A percentile compares a stretch with the other conserved stretches of the same genome.
Evolutionary conservation across 2,888 invertebrate species (phyloP).

Genomic region (Sycophila texana): DNA sequence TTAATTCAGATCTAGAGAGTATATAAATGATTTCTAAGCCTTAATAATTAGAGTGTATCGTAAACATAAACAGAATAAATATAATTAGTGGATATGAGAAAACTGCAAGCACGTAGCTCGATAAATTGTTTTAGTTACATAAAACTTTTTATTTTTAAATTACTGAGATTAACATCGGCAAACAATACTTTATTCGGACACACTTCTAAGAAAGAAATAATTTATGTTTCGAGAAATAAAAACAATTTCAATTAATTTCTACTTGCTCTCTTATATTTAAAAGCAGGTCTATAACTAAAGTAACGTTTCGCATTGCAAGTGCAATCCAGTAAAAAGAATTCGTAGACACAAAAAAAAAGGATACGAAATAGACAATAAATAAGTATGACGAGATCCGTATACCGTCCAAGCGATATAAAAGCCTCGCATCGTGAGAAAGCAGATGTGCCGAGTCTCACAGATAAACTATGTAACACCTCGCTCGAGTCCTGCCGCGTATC

Average conservation of each 20-base stretch:
- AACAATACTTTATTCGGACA: too few species aligned
- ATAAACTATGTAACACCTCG: constrained; percentile 47
- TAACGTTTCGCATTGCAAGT: background rate
- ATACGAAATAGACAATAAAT: constrained; percentile 24
- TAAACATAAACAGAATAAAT: background rate
- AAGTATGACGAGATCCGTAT: constrained; percentile 32
- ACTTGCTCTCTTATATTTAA: too few species aligned
- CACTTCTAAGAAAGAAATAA: too few species aligned
- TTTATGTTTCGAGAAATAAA: too few species aligned
- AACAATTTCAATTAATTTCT: too few species aligned
- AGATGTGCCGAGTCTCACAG: constrained; percentile 49
- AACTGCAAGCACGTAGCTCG: too few species aligned
- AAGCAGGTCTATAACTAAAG: too few species aligned
- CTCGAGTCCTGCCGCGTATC: constrained; percentile 11
- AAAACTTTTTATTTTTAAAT: background rate
- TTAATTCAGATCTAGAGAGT: too few species aligned
- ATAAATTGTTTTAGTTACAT: too few species aligned
- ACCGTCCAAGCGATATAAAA: constrained; percentile 28
- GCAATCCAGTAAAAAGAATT: constrained; percentile 12
- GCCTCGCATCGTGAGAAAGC: constrained; percentile 50
- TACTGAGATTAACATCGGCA: background rate
- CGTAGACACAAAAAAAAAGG: background rate
- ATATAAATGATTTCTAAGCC: too few species aligned
- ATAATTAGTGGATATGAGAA: too few species aligned
- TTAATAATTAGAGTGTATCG: too few species aligned